Conservation (phyloP, 2,888 invertebrate genomes). For the Cepaea hortensis region DNA sequence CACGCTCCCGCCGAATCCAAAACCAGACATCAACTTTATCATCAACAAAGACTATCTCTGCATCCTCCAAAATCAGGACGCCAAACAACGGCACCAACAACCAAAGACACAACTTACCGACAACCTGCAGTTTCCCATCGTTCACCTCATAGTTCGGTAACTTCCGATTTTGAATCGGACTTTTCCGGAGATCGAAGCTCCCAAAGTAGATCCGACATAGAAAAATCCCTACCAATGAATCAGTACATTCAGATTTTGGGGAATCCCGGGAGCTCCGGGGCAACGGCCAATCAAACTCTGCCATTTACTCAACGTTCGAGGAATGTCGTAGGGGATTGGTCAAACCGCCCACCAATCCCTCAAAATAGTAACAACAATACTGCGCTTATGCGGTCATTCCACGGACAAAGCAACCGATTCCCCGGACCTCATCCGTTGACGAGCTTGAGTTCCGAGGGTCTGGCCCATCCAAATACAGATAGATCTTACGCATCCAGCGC, state of each 20-base stretch:
- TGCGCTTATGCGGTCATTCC: constrained; percentile 44
- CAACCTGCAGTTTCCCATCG: not conserved
- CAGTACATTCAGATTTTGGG: not conserved
- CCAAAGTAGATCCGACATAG: constrained; percentile 21
- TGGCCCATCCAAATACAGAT: constrained; percentile 6
- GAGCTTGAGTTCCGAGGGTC: constrained; percentile 35
- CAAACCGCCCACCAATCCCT: constrained; percentile 20
- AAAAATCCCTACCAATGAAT: not conserved
- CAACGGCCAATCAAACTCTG: constrained; percentile 13
- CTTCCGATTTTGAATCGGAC: constrained; percentile 42
- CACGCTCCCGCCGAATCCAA: not conserved
- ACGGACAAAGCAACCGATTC: constrained; percentile 19
- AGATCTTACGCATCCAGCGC: not conserved
- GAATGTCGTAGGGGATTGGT: constrained; percentile 26
- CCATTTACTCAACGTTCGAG: constrained; percentile 2
- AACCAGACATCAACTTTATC: constrained; percentile 17
- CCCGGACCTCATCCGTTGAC: not conserved
- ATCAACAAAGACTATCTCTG: constrained; percentile 9
- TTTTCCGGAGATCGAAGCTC: constrained; percentile 25
- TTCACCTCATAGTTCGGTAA: constrained; percentile 34
- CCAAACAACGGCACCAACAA: not conserved
- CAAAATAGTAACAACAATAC: constrained; percentile 23
- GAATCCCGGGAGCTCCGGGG: not conserved
- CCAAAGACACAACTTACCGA: not conserved
- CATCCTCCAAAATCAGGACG: constrained; percentile 22